Conservation (phyloP, 2,113 vertebrate species). For the Otis tarda region DNA sequence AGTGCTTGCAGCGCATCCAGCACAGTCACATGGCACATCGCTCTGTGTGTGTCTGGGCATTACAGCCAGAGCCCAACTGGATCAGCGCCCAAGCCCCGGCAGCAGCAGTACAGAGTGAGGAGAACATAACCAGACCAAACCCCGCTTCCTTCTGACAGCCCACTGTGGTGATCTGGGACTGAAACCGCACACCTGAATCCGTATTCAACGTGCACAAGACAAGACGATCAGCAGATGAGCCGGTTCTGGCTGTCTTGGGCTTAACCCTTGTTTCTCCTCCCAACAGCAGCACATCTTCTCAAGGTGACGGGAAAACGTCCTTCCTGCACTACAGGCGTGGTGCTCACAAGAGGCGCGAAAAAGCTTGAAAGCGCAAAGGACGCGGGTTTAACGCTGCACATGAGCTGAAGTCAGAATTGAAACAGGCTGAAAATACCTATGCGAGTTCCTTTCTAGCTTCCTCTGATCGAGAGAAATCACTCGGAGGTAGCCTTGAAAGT, state of each 20-base stretch:
- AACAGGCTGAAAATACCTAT: background rate
- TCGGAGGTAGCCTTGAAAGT: background rate
- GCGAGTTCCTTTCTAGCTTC: background rate
- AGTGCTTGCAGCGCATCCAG: background rate
- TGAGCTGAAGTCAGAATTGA: background rate
- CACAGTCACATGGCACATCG: background rate
- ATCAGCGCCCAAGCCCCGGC: background rate
- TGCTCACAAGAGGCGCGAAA: accelerated
- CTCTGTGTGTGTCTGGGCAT: background rate
- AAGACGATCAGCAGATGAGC: background rate
- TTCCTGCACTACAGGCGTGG: background rate
- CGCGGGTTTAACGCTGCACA: background rate
- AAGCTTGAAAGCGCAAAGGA: background rate
- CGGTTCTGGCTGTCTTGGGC: background rate
- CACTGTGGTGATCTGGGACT: background rate
- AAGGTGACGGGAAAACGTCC: background rate
- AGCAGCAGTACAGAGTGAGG: background rate
- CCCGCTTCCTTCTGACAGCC: background rate
- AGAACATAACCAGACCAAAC: background rate
- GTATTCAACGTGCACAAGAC: background rate
- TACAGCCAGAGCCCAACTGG: background rate
- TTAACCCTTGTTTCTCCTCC: background rate
- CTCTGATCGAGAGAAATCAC: background rate
- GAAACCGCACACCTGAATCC: background rate
- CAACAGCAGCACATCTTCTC: background rate